phyloP scores from a whole-genome alignment of 2,888 invertebrate genomes.

The Orchesellides sinensis region DNA sequence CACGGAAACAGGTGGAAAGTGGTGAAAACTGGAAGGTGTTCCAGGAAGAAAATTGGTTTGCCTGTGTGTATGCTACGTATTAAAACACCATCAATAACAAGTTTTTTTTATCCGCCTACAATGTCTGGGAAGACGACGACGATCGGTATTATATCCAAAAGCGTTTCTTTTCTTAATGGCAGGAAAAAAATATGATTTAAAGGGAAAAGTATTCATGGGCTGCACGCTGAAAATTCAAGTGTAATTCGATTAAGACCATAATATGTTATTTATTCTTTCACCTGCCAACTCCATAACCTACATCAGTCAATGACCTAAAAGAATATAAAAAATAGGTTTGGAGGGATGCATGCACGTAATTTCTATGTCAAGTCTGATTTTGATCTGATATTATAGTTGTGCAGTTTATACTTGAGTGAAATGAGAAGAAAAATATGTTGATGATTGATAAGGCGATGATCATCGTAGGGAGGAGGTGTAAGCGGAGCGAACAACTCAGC shows the following conservation, averaged over 20 bases:
- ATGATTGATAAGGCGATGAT: slow-evolving; percentile 23
- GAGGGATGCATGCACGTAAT: no score
- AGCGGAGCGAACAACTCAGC: neutral
- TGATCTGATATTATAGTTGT: no score
- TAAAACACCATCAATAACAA: slow-evolving; percentile 5
- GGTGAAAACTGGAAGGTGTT: neutral
- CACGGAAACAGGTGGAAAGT: slow-evolving; percentile 15
- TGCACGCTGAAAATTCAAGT: no score
- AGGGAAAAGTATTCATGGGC: no score
- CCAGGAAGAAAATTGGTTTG: neutral
- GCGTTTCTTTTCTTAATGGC: no score
- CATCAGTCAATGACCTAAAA: slow-evolving; percentile 13
- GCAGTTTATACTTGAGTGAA: neutral
- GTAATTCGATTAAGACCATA: slow-evolving; percentile 13
- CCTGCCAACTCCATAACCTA: neutral
- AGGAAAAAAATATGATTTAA: no score
- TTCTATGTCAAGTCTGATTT: no score
- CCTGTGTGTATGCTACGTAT: neutral
- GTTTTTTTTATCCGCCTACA: neutral
- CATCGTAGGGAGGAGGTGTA: neutral
- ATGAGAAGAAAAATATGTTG: neutral
- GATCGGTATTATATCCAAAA: neutral
- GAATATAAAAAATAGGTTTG: no score
- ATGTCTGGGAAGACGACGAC: no score
- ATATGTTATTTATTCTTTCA: no score